Percentiles rank a stretch among this genome's conserved stretches.
These are phyloP conservation scores for Patella caerulea DNA, from an alignment of 2,888 invertebrate genomes.

Conservation along the genomic window DNA sequence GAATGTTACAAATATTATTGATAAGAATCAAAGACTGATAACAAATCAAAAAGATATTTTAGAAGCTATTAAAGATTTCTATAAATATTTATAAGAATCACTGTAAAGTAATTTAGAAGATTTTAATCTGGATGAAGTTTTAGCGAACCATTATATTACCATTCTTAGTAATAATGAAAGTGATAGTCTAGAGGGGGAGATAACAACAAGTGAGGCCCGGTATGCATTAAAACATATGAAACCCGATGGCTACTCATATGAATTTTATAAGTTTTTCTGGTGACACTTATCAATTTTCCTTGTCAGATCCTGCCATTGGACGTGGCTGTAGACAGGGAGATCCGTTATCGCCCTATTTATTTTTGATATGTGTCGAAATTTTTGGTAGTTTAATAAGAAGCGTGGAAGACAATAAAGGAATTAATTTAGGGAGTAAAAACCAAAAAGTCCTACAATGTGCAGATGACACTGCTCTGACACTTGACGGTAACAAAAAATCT, in stretches of 20 bases:
- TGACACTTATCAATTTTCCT: not conserved
- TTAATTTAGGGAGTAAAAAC: no score
- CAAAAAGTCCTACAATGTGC: no score
- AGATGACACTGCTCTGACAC: no score
- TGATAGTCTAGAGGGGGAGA: not conserved
- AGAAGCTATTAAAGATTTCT: constrained; percentile 1
- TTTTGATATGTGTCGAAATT: not conserved
- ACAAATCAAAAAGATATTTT: not conserved
- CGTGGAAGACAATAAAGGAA: not conserved
- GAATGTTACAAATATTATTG: constrained; percentile 3
- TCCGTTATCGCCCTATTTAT: not conserved
- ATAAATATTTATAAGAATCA: not conserved
- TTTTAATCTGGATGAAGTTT: not conserved
- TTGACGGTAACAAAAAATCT: no score
- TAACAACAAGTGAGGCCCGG: not conserved
- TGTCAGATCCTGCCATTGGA: not conserved
- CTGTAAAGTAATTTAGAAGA: not conserved
- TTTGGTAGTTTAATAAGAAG: not conserved
- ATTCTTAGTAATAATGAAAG: not conserved
- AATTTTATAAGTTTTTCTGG: no score
- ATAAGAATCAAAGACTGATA: no score
- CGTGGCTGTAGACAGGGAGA: constrained; percentile 5
- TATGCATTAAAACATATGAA: not conserved
- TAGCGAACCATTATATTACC: not conserved
- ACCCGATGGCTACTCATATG: no score